These are phyloP conservation scores for Rhingia rostrata DNA, from an alignment of 2,888 invertebrate genomes.

Conservation along the genomic window DNA sequence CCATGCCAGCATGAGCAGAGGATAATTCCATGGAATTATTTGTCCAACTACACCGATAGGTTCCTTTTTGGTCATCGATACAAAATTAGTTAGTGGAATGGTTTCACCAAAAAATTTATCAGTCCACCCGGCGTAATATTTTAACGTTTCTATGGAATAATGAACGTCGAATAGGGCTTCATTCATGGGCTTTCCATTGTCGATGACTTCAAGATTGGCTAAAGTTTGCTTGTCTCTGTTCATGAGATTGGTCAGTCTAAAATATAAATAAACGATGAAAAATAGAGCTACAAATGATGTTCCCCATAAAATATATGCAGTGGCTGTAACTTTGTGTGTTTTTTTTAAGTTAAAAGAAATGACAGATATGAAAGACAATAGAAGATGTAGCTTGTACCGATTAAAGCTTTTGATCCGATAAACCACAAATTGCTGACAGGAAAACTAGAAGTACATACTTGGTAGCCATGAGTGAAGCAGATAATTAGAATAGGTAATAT, in stretches of 20 bases:
- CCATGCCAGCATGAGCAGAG: constrained; percentile 91
- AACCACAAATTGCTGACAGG: too few relatives aligned
- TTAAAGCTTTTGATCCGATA: too few relatives aligned
- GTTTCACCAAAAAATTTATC: constrained; percentile 94
- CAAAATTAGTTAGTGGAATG: constrained; percentile 88
- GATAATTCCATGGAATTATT: constrained; percentile 93
- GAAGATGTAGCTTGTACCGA: too few relatives aligned
- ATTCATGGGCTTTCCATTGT: constrained; percentile 90
- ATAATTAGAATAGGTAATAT: too few relatives aligned
- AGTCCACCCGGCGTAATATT: constrained; percentile 92
- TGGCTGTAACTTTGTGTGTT: too few relatives aligned
- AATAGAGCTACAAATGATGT: too few relatives aligned
- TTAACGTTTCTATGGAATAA: constrained; percentile 83
- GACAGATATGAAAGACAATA: too few relatives aligned
- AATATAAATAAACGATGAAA: background rate
- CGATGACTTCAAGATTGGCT: constrained; percentile 90
- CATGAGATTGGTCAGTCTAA: constrained; percentile 89
- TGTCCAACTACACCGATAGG: constrained; percentile 91
- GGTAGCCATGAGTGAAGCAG: too few relatives aligned
- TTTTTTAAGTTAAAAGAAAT: too few relatives aligned
- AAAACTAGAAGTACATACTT: too few relatives aligned
- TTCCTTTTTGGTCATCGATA: constrained; percentile 88
- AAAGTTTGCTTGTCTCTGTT: constrained; percentile 89
- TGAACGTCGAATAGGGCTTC: constrained; percentile 85
- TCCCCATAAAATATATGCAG: too few relatives aligned